Base-by-base conservation (phyloP, 2,113 vertebrate species). In the Willisornis vidua region DNA sequence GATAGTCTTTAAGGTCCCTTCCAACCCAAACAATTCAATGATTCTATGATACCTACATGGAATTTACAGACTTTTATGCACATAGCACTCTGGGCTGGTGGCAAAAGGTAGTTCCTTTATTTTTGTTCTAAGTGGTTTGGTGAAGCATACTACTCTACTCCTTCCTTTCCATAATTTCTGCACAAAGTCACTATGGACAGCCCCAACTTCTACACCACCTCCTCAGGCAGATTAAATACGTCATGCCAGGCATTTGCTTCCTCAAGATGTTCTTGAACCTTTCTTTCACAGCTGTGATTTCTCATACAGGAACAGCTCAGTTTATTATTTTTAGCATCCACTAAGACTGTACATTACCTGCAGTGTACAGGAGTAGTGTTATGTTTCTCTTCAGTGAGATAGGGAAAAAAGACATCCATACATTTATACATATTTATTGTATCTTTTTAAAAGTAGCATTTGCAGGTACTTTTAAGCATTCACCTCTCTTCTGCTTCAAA, bases 371-470 rank as follows among this genome's bases (percentile, higher is more conserved):
- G 2, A 78, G 26, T 4, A 87, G 10, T 1, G 7, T 93, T 65
- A 75, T 10, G 26, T n/a, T 83, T 90, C 43, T 90, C 68, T 75
- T 82, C 70, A 51, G 46, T 66, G 72, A 97, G 89, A 94, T 46
- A 97, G 82, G 89, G 89, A 89, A 96, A 91, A 88, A 93, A 97
- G 90, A 96, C 97, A 96, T 94, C 73, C 33, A n/a, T 96, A 92
- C 85, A 95, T 95, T 96, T 96, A 97, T 93, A 93, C 66, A 65
- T 90, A 96, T 94, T 97, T 96, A 96, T 94, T 96, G 54, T 85
- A 87, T 92, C 86, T 86, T 89, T 96, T 91, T 85, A 90, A 96
- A 87, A 97, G 79, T 89, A 93, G 94, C 91, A 91, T 86, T 97
- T 90, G 89, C 85, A 93, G 82, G 96, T 95, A 87, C 89, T 92